These are phyloP conservation scores for Danionella dracula DNA, from an alignment of 2,797 vertebrate genomes.

Conservation along the genomic window DNA sequence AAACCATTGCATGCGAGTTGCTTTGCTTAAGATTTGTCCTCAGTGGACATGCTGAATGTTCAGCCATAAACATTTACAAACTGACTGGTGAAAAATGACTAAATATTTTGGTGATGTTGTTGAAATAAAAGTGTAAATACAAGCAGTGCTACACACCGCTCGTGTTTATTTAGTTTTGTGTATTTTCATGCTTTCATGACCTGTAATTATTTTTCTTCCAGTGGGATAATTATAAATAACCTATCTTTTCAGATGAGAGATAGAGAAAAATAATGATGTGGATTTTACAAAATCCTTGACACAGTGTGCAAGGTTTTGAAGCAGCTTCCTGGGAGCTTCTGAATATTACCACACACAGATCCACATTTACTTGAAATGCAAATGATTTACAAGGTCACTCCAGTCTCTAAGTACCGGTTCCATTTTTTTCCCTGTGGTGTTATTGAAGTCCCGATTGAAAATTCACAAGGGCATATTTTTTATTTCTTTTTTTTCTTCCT, in stretches of 20 bases:
- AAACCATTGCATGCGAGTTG: background rate
- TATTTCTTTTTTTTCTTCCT: conserved; percentile 33
- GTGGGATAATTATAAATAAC: conserved; percentile 44
- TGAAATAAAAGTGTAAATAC: background rate
- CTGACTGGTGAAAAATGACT: too few relatives aligned
- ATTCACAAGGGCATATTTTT: conserved; percentile 29
- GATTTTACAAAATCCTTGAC: conserved; percentile 31
- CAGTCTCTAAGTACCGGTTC: conserved; percentile 30
- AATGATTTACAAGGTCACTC: conserved; percentile 40
- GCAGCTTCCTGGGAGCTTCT: background rate
- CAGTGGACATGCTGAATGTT: background rate
- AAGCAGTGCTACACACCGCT: too few relatives aligned
- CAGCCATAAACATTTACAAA: background rate
- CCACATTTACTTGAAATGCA: conserved; percentile 34
- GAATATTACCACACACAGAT: conserved; percentile 9
- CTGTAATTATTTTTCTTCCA: conserved; percentile 34
- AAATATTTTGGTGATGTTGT: too few relatives aligned
- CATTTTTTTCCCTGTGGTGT: conserved; percentile 1
- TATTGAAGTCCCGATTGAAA: conserved; percentile 33
- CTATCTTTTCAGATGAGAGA: conserved; percentile 4
- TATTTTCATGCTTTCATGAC: conserved; percentile 12
- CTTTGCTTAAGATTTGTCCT: background rate
- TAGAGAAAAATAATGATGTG: conserved; percentile 38
- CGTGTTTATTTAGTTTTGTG: background rate
- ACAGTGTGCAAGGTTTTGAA: conserved; percentile 16